Conservation (phyloP, 2,888 invertebrate genomes). For the Thymelicus sylvestris region DNA sequence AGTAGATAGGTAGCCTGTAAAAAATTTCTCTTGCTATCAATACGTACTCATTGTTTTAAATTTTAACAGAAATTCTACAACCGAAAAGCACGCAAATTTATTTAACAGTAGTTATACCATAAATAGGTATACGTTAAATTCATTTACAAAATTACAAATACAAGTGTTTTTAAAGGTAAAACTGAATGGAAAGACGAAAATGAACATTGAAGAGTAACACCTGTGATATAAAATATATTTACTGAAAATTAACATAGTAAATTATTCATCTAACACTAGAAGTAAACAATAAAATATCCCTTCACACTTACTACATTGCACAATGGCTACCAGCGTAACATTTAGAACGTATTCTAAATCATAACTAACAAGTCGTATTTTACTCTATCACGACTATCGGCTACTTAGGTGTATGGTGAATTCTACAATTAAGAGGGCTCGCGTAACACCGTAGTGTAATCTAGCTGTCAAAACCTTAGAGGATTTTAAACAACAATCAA, state of each 20-base stretch:
- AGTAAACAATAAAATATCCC: background rate
- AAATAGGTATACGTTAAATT: too few relatives aligned
- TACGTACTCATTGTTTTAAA: too few relatives aligned
- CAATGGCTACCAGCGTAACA: conserved; percentile 28
- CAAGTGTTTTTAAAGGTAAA: too few relatives aligned
- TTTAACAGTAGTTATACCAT: too few relatives aligned
- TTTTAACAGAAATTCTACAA: too few relatives aligned
- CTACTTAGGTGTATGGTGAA: conserved; percentile 18
- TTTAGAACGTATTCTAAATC: conserved; percentile 40
- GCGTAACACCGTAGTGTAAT: conserved; percentile 9
- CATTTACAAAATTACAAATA: too few relatives aligned
- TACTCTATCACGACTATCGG: conserved; percentile 36
- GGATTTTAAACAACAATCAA: background rate
- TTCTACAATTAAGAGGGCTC: conserved; percentile 27
- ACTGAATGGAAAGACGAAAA: too few relatives aligned
- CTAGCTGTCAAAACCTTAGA: background rate
- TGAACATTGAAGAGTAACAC: too few relatives aligned
- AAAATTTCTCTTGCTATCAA: too few relatives aligned
- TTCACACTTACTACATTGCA: conserved; percentile 23
- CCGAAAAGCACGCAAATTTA: too few relatives aligned
- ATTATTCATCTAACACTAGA: background rate
- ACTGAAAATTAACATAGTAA: background rate
- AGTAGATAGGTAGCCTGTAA: too few relatives aligned
- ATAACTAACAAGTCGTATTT: conserved; percentile 36
- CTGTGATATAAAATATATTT: too few relatives aligned